A percentile compares a stretch with the other conserved stretches of the same genome.
These are phyloP conservation scores for Dendrocincla fuliginosa DNA, from an alignment of 2,797 vertebrate species.

Conservation along the genomic window DNA sequence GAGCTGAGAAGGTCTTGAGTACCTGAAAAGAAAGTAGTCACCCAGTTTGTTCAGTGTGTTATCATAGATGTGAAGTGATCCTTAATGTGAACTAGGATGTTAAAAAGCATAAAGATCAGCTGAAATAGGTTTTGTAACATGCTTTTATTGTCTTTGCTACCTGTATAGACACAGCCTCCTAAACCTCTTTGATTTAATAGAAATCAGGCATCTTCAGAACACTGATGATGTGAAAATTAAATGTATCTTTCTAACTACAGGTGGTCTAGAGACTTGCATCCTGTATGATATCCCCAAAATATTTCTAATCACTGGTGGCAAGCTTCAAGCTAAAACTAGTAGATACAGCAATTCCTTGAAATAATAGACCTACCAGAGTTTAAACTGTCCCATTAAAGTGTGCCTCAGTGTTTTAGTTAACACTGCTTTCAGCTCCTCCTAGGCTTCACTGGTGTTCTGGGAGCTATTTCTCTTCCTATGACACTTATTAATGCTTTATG, in stretches of 20 bases:
- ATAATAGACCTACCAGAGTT: background rate
- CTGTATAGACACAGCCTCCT: background rate
- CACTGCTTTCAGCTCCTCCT: background rate
- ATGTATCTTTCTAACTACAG: background rate
- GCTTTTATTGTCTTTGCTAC: background rate
- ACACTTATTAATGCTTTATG: background rate
- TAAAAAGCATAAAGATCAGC: background rate
- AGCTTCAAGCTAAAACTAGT: background rate
- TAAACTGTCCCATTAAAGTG: background rate
- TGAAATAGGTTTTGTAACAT: background rate
- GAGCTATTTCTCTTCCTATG: background rate
- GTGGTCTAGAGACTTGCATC: background rate
- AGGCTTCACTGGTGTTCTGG: background rate
- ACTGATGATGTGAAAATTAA: background rate
- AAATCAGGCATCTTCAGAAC: background rate
- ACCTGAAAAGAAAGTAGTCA: background rate
- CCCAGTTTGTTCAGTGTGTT: background rate
- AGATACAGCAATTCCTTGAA: background rate
- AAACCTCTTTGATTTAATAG: background rate
- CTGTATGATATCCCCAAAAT: background rate
- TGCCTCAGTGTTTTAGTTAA: background rate
- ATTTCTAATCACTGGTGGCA: background rate
- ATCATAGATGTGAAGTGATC: background rate
- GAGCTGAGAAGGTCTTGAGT: background rate
- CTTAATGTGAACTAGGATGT: background rate